These are phyloP conservation scores for Holcopasites calliopsidis DNA, from an alignment of 1,140 invertebrate species.

Conservation along the genomic window DNA sequence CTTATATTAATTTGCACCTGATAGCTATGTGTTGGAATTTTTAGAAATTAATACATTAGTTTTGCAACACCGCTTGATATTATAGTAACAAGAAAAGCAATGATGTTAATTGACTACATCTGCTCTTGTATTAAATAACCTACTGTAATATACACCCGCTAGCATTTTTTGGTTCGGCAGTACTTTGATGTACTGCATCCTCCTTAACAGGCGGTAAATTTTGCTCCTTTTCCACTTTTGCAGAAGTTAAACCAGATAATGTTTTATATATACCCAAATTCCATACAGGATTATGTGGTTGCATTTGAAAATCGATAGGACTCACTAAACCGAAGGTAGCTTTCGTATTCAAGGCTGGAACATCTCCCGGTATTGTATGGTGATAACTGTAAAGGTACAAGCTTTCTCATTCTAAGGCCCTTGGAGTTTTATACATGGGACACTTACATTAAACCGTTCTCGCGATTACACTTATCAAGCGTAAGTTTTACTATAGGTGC, in stretches of 20 bases:
- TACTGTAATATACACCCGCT: conserved; percentile 83
- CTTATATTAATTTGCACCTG: conserved; percentile 16
- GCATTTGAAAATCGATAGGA: conserved; percentile 83
- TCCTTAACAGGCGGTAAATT: conserved; percentile 85
- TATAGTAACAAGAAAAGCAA: conserved; percentile 14
- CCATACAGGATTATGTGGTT: conserved; percentile 82
- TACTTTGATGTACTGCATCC: conserved; percentile 82
- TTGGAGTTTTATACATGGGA: background rate
- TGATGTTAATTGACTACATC: conserved; percentile 22
- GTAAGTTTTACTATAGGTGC: conserved; percentile 83
- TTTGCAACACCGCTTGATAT: conserved; percentile 9
- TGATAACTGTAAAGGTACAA: conserved; percentile 81
- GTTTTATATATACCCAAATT: conserved; percentile 69
- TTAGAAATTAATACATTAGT: conserved; percentile 7
- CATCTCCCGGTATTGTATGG: conserved; percentile 83
- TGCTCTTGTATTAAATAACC: conserved; percentile 25
- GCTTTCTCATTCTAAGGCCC: background rate
- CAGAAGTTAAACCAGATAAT: conserved; percentile 56
- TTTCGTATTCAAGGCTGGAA: conserved; percentile 83
- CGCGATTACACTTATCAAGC: conserved; percentile 86
- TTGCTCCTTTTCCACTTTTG: conserved; percentile 75
- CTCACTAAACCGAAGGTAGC: conserved; percentile 86
- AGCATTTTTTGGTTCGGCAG: conserved; percentile 83
- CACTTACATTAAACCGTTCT: conserved; percentile 87
- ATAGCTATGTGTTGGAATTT: background rate